Evolutionary conservation across 2,888 invertebrate species (phyloP).

Genomic region (Bruchidius siliquastri): DNA sequence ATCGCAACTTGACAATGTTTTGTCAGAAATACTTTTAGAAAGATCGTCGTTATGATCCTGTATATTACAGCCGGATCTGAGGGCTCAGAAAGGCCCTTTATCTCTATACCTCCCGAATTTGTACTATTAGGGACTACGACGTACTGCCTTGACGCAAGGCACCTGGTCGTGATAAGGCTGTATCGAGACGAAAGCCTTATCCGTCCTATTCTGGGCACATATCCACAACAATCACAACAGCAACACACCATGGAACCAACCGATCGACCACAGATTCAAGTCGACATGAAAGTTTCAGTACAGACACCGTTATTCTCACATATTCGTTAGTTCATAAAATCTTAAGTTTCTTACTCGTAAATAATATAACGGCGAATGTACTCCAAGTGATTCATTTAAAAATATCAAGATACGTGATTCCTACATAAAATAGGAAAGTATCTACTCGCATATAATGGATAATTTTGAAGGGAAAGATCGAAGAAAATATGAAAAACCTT

Average conservation of each 20-base stretch:
- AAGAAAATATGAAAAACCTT: too few species aligned
- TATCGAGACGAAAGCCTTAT: conserved; percentile 18
- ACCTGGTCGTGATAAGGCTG: conserved; percentile 36
- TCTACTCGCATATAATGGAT: too few species aligned
- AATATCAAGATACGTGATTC: too few species aligned
- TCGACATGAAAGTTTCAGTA: too few species aligned
- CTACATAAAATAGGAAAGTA: too few species aligned
- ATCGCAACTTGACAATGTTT: neutral
- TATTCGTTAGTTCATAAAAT: too few species aligned
- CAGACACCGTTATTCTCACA: too few species aligned
- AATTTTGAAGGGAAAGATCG: too few species aligned
- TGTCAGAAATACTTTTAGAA: neutral
- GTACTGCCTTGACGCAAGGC: conserved; percentile 43
- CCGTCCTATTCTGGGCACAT: conserved; percentile 11
- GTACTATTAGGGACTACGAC: conserved; percentile 43
- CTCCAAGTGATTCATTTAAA: too few species aligned
- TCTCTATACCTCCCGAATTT: conserved; percentile 48
- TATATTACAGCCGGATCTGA: neutral
- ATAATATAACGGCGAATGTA: too few species aligned
- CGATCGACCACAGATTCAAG: neutral
- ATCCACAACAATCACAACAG: neutral
- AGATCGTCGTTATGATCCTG: neutral
- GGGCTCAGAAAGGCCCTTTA: neutral
- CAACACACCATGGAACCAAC: neutral
- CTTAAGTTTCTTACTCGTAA: too few species aligned